Evolutionary conservation across 2,888 invertebrate species (phyloP), one percentile per base, ranked within the genome.

Genomic region (Drosophila pegasa): DNA sequence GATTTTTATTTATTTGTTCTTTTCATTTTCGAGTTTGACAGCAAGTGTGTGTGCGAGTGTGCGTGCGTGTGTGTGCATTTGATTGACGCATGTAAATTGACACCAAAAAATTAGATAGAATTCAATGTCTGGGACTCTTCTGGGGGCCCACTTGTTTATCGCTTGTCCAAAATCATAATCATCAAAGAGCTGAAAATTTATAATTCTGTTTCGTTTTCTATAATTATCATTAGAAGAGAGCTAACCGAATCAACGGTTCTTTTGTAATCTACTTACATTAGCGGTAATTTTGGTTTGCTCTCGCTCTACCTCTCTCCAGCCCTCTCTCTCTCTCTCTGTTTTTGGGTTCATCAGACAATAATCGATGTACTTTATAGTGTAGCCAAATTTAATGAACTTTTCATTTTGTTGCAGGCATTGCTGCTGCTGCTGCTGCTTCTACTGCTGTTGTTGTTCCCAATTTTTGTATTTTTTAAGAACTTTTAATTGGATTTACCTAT

Each of bases 401-500:
- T 76, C 57, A 65, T 68, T 73, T 56, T 54, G 47, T 47, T 65
- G 50, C 47, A 33, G 52, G 37, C 37, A 47, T 47, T 60, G 67
- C 18, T 52, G 43, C 16, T 54, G 41, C 12, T 48, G 25, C 3
- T 41, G 18, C 16, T 47, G 33, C 33, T 47, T 31, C 20, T 60
- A 33, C 27, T 16, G 14, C 25, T 48, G 50, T 31, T 64, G 47
- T 35, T 43, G 41, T 35, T 38, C 4, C 40, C 10, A 31, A 31
- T 48, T 48, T 48, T 7, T 37, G 43, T 58, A 16, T 45, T 78
- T 63, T 71, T 69, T 43, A 68, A 80, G 77, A 78, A 78, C 78
- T 80, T 77, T 78, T 78, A 80, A 80, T 78, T 80, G 78, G 78
- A 78, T 80, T 80, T 78, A 78, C 78, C 74, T 80, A 77, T 77